Evolutionary conservation across 2,113 vertebrate genomes (phyloP), one percentile per base, ranked within the genome.

Genomic region (Acrocephalus arundinaceus): DNA sequence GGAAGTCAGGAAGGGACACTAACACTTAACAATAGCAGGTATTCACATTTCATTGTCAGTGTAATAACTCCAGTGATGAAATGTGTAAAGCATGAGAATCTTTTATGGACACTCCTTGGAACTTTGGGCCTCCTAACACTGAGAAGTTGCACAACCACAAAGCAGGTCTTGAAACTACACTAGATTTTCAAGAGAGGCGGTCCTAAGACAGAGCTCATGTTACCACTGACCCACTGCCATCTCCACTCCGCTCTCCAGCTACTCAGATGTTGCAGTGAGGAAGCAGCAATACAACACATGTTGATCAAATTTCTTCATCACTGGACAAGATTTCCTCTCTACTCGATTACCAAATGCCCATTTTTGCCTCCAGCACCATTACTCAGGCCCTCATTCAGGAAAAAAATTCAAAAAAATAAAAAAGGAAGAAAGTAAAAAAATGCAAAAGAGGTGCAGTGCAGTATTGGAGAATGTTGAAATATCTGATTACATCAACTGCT

Each of bases 211-310:
- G 37, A 75, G 45, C 13, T 49, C 7, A 0, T 75, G 66, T 57
- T 16, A 45, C 31, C 39, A 22, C 24, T 11, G 24, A 73, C 27
- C 22, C 46, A 35, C 62, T 68, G 57, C 27, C 49, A 24, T 14
- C 46, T 21, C 20, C 14, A 15, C 4, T 10, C 5, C 0, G 3
- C 27, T 75, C 27, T 52, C 24, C 8, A 5, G 7, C 52, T 25
- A 16, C 39, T 71, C 1, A 1, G 45, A 43, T 1, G 2, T 3
- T n/a, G 31, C 61, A 63, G 15, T 11, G 21, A 63, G 52, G 73
- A 59, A 89, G 52, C 9, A 87, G n/a, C 43, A 37, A 45, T 16
- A 55, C 39, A 77, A 76, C 11, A 28, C 6, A 17, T 0, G 0
- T n/a, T 7, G 1, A 59, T n/a, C 13, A 62, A 62, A 54, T 65